A percentile compares a stretch with the other conserved stretches of the same genome.
These are phyloP conservation scores for Phengaris alcon DNA, from an alignment of 2,888 invertebrate species.

Conservation along the genomic window DNA sequence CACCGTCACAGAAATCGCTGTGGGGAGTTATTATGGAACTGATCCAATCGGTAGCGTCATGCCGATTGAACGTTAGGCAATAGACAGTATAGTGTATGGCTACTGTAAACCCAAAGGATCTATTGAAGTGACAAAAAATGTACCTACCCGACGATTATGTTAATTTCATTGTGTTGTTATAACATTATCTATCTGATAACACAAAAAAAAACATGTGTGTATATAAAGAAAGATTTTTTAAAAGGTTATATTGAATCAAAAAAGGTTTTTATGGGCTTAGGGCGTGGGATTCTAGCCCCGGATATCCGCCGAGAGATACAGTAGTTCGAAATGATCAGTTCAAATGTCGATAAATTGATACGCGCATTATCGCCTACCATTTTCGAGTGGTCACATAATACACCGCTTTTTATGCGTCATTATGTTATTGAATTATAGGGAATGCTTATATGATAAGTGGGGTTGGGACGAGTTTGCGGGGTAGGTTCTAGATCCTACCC, in stretches of 20 bases:
- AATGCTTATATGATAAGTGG: background rate
- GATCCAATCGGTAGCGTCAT: too few relatives aligned
- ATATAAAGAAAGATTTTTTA: background rate
- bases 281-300: background rate
- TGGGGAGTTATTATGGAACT: too few relatives aligned
- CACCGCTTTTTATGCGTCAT: constrained; percentile 2
- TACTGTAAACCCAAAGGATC: background rate
- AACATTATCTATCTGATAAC: constrained; percentile 3
- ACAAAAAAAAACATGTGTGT: background rate
- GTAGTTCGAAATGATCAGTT: constrained; percentile 2
- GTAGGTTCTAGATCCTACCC: too few relatives aligned
- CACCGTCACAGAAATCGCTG: too few relatives aligned
- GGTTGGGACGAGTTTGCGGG: background rate
- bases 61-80: too few relatives aligned
- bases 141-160: background rate
- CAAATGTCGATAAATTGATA: constrained; percentile 13
- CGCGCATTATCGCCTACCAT: background rate
- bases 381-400: constrained; percentile 7
- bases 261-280: background rate
- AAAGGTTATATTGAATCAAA: constrained; percentile 10
- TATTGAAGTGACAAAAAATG: background rate
- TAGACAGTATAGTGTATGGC: too few relatives aligned
- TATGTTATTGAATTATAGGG: constrained; percentile 16
- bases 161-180: background rate
- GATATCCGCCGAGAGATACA: constrained; percentile 7